phyloP scores from a whole-genome alignment of 2,797 vertebrate species.

The Esox masquinongy region DNA sequence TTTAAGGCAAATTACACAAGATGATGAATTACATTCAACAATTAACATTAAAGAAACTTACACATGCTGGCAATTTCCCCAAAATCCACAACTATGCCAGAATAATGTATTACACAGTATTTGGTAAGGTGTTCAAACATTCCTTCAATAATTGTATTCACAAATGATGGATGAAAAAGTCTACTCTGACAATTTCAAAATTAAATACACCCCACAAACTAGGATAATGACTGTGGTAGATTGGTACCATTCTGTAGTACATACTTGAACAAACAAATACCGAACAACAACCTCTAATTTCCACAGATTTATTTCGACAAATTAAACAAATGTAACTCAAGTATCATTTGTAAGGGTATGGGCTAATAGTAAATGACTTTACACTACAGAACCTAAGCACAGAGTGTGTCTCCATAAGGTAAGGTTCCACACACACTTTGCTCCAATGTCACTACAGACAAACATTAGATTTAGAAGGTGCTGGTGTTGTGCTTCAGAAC shows the following conservation, averaged over 20 bases:
- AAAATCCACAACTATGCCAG: not conserved
- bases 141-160: not conserved
- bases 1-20: not conserved
- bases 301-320: not conserved
- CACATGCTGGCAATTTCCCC: not conserved
- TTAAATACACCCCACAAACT: not conserved
- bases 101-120: not conserved
- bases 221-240: not conserved
- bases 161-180: not conserved
- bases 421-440: constrained; percentile 3
- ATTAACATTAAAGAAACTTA: not conserved
- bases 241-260: not conserved
- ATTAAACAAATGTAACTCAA: not conserved
- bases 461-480: constrained; percentile 57
- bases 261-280: not conserved
- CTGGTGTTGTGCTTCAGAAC: constrained; percentile 65
- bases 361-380: not conserved
- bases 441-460: constrained; percentile 52
- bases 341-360: not conserved
- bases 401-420: not conserved
- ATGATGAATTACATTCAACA: not conserved
- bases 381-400: not conserved
- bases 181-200: no score
- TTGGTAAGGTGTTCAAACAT: not conserved
- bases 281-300: not conserved